Evolutionary conservation across 2,888 invertebrate species (phyloP).

Genomic region (Glaucopsyche alexis): DNA sequence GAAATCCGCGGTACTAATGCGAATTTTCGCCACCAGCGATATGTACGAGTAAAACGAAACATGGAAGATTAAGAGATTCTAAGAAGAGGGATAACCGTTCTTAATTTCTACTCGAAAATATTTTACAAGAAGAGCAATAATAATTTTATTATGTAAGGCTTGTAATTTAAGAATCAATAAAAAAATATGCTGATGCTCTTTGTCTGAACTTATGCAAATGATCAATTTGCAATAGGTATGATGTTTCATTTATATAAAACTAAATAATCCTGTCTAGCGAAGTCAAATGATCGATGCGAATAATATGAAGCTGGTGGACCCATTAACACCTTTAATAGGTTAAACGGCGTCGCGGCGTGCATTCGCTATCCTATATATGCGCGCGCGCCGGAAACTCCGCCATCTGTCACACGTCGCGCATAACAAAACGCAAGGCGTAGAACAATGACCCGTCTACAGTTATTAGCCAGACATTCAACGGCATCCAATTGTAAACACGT

Average conservation of each 20-base stretch:
- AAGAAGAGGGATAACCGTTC: neutral
- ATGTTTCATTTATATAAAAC: neutral
- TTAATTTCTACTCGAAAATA: neutral
- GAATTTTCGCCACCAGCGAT: neutral
- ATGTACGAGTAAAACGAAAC: neutral
- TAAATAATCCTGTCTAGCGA: neutral
- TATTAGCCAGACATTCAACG: constrained; percentile 33
- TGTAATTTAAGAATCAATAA: too few species aligned
- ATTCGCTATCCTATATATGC: constrained; percentile 53
- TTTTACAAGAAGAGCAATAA: neutral
- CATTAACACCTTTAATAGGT: constrained; percentile 22
- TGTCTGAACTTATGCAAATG: neutral
- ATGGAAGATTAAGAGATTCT: neutral
- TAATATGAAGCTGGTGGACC: constrained; percentile 14
- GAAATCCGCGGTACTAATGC: neutral
- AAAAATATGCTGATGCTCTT: too few species aligned
- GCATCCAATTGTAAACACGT: constrained; percentile 27
- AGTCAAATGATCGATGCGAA: constrained; percentile 14
- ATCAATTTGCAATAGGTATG: neutral
- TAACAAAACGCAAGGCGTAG: constrained; percentile 44
- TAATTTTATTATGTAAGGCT: neutral
- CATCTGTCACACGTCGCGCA: constrained; percentile 58
- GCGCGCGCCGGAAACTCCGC: constrained; percentile 61
- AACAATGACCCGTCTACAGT: constrained; percentile 61
- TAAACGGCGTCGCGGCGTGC: constrained; percentile 39